phyloP scores from a whole-genome alignment of 2,888 invertebrate genomes.

The Amaurobius ferox region DNA sequence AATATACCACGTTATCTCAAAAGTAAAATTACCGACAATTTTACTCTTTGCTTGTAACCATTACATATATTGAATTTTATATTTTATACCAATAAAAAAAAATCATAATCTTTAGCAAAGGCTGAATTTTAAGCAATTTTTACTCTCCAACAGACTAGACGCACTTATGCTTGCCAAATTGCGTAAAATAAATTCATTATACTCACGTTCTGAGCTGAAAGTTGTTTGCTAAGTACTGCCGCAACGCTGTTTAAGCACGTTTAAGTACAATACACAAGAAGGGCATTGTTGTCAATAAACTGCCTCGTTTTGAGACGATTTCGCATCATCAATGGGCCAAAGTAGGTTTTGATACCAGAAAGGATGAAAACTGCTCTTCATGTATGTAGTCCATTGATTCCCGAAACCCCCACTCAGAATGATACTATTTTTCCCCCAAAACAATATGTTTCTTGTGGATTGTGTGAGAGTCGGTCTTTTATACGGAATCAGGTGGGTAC shows the following conservation, averaged over 20 bases:
- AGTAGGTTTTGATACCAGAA: neutral
- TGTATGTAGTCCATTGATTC: constrained; percentile 16
- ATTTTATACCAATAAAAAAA: too few relatives aligned
- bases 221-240: neutral
- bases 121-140: too few relatives aligned
- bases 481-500: constrained; percentile 8
- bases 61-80: too few relatives aligned
- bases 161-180: too few relatives aligned
- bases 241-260: neutral
- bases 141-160: too few relatives aligned
- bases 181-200: neutral
- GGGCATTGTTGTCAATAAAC: neutral
- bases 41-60: too few relatives aligned
- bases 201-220: neutral
- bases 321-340: neutral
- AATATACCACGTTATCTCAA: too few relatives aligned
- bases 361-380: neutral
- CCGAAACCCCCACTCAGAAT: neutral
- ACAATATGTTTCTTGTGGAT: constrained; percentile 13
- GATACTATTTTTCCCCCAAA: constrained; percentile 8
- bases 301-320: neutral
- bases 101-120: too few relatives aligned
- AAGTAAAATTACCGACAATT: too few relatives aligned
- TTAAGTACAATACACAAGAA: constrained; percentile 4
- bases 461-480: constrained; percentile 15